Evolutionary conservation across 2,797 vertebrate genomes (phyloP), one percentile per base, ranked within the genome.

Genomic region (Adrianichthys oophorus): DNA sequence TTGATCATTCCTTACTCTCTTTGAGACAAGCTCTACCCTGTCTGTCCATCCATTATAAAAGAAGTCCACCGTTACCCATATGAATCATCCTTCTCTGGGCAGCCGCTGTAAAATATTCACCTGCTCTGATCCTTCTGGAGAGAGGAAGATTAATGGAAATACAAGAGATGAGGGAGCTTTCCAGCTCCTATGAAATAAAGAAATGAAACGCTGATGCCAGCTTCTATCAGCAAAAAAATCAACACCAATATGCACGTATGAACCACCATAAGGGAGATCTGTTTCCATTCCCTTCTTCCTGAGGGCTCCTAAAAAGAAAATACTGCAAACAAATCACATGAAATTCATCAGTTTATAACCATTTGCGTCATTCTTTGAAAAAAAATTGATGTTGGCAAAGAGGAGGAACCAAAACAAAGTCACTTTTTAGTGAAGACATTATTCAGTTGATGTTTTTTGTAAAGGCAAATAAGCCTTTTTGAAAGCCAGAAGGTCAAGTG

Each of bases 1-100:
- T 62, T 77, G 78, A 74, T 57, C 74, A 82, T 86, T 75, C 64
- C 82, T 88, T 83, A 82, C 67, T 75, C 69, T 80, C 62, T 69
- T 76, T 61, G 62, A 88, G 82, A 86, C 85, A 75, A 75, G 71
- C 54, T 75, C 72, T 72, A 70, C 62, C 76, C 47, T 62, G 58
- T 76, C 65, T 54, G 67, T 62, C 74, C 80, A 84, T 89, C 80
- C 80, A 87, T 89, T 88, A 88, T 83, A 85, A 82, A 89, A 80
- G 72, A 68, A 74, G 76, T 69, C 60, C 56, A 57, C 55, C 49
- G 18, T 85, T 79, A 79, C 56, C 62, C 53, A 16, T 65, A 61
- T 59, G 62, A 65, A 78, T 83, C 72, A 80, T 84, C 75, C 62
- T 73, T 76, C 70, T 79, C 62, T 84, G 72, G 67, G 76, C 80